Evolutionary conservation across 2,888 invertebrate genomes (phyloP), one percentile per base, ranked within the genome.

Genomic region (Drosophila koepferae): DNA sequence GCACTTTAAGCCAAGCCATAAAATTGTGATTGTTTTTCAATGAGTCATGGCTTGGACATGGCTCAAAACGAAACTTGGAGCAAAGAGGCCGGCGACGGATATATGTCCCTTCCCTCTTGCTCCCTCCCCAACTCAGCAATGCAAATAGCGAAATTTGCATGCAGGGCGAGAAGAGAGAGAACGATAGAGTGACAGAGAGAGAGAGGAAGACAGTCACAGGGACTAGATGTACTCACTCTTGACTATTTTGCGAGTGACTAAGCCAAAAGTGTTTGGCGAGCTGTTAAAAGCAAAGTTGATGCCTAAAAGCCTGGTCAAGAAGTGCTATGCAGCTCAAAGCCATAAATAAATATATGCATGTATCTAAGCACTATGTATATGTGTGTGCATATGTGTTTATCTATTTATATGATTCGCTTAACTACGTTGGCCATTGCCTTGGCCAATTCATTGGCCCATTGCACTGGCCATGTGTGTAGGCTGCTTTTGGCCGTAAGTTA

Each of bases 261-360:
- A 76, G 44, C 63, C 70, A 63, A 76, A 76, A 72, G 81, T 77
- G 77, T 65, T 76, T 62, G 43, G n/a, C 40, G 54, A 80, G 77
- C 77, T 65, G 72, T 80, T 81, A 49, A 81, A 81, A 63, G 63
- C 67, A 55, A 55, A 55, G 43, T 44, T 44, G 44, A 34, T n/a
- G 72, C 34, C 66, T 61, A 53, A 74, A 63, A 79, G 60, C 48
- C 56, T 61, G 44, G 43, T 44, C n/a, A 64, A 61, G 53, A 61
- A 74, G 79, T 78, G 60, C 31, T 40, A 28, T n/a, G 18, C 60
- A 48, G 49, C 55, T 41, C 31, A 51, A 23, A 56, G 53, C 46
- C 59, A 77, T 55, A 61, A 58, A 49, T 56, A 38, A 31, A 28
- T 7, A 59, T n/a, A 18, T 5, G 14, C 9, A 18, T 34, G 14